Percentiles rank a stretch among this genome's conserved stretches.
Conservation (phyloP, 2,113 vertebrate genomes). For the Atrichornis clamosus region DNA sequence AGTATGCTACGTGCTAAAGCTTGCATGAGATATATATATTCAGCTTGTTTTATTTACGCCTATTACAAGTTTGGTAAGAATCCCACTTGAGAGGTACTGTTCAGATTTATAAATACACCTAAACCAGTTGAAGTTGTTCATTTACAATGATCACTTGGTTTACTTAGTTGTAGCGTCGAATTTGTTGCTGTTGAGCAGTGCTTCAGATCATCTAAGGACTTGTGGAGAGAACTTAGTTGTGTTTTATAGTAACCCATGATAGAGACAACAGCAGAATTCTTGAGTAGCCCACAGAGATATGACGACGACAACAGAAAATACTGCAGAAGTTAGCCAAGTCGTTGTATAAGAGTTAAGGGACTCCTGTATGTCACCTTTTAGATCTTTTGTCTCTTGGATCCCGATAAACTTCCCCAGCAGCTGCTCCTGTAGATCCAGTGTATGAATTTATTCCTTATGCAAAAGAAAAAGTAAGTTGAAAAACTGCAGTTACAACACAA, state of each 20-base stretch:
- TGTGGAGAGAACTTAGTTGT: background rate
- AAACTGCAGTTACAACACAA: background rate
- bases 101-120: background rate
- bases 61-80: background rate
- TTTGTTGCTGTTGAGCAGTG: background rate
- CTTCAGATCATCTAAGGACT: background rate
- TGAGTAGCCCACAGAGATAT: background rate
- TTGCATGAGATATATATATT: background rate
- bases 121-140: accelerated
- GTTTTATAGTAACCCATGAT: background rate
- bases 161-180: background rate
- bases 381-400: constrained; percentile 86
- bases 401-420: constrained; percentile 80
- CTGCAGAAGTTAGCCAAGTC: background rate
- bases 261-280: background rate
- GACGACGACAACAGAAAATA: background rate
- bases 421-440: constrained; percentile 85
- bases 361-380: constrained; percentile 79
- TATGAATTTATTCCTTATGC: constrained; percentile 88
- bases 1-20: background rate
- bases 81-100: background rate
- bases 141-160: background rate
- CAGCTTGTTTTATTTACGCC: background rate
- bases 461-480: constrained; percentile 54
- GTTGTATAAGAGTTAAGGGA: background rate